These are phyloP conservation scores for Eupithecia tripunctaria DNA, from an alignment of 2,888 invertebrate genomes.

Conservation along the genomic window DNA sequence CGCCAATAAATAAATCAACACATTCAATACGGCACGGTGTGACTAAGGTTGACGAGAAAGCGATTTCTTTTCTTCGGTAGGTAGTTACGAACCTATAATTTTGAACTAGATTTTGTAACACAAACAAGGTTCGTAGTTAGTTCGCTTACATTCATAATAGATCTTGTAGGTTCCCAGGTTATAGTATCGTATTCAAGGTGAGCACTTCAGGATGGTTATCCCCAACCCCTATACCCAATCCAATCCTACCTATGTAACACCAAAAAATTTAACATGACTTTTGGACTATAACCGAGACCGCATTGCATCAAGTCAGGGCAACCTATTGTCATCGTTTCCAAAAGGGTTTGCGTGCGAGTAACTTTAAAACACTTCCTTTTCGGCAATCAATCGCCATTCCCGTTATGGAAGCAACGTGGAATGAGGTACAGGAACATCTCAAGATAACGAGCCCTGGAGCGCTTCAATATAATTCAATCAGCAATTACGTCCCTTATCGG, in stretches of 20 bases:
- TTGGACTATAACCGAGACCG: neutral
- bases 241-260: neutral
- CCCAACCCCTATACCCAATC: neutral
- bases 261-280: neutral
- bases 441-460: constrained; percentile 24
- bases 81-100: neutral
- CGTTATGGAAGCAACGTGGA: constrained; percentile 16
- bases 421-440: constrained; percentile 27
- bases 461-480: constrained; percentile 29
- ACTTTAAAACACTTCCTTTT: neutral
- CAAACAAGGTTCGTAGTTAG: no score
- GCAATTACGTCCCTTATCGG: constrained; percentile 14
- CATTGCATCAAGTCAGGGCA: neutral
- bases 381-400: constrained; percentile 6
- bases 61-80: neutral
- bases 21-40: neutral
- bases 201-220: neutral
- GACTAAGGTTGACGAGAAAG: neutral
- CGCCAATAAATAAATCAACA: neutral
- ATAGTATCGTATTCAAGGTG: neutral
- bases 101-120: neutral
- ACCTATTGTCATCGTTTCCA: neutral
- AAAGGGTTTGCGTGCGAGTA: neutral
- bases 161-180: neutral
- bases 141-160: no score